A percentile compares a stretch with the other conserved stretches of the same genome.
Evolutionary conservation across 2,113 vertebrate species (phyloP).

Genomic region (Tachuris rubrigastra): DNA sequence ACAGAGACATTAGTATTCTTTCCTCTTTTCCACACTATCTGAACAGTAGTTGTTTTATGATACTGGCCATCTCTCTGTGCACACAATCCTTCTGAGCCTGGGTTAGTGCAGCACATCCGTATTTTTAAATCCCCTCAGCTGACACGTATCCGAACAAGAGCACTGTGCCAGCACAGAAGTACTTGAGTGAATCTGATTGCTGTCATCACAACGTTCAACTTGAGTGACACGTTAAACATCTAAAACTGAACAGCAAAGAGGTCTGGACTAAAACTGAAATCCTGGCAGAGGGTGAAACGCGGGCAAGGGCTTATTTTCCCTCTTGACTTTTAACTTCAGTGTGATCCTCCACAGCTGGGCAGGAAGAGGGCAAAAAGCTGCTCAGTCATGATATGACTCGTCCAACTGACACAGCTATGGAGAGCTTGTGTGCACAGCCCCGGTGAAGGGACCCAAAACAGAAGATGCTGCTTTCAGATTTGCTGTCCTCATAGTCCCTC

Average conservation of each 20-base stretch:
- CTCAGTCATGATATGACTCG: neutral
- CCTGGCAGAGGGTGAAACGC: neutral
- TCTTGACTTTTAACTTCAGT: neutral
- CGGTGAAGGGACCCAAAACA: neutral
- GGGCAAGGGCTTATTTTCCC: neutral
- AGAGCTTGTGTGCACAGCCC: accelerated
- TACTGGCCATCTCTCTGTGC: neutral
- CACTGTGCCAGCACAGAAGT: neutral
- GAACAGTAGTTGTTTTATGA: neutral
- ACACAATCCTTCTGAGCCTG: neutral
- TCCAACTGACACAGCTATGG: neutral
- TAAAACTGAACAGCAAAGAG: conserved; percentile 2
- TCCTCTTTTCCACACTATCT: neutral
- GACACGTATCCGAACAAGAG: neutral
- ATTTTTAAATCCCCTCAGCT: neutral
- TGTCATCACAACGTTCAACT: conserved; percentile 21
- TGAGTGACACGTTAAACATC: conserved; percentile 33
- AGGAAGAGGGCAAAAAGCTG: neutral
- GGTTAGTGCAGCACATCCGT: neutral
- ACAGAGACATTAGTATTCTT: neutral
- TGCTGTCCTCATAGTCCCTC: neutral
- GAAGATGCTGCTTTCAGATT: neutral
- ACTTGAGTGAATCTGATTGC: conserved; percentile 16
- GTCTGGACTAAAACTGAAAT: neutral
- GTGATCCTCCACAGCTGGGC: neutral